Conservation (phyloP, 2,113 vertebrate species). For the Plectropomus leopardus region DNA sequence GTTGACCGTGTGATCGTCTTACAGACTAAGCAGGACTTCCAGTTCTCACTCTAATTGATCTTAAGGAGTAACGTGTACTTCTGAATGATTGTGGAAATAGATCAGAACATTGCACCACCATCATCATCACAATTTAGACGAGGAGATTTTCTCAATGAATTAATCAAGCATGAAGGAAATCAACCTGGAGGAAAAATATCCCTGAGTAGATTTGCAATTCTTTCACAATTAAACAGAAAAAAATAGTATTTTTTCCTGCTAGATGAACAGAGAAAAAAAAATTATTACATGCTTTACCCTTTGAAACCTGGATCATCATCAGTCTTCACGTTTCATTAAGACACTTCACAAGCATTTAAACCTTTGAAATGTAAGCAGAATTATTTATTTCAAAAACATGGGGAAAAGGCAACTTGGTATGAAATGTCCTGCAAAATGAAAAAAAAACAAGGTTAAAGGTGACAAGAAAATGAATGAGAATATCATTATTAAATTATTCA, state of each 20-base stretch:
- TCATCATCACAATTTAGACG: background rate
- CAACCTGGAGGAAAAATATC: background rate
- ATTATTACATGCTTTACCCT: too few relatives aligned
- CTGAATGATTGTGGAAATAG: conserved; percentile 16
- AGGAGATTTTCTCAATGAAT: background rate
- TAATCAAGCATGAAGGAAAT: background rate
- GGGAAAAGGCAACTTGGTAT: too few relatives aligned
- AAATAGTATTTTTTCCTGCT: background rate
- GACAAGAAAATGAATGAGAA: too few relatives aligned
- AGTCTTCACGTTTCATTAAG: too few relatives aligned
- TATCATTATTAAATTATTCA: too few relatives aligned
- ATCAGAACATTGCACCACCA: background rate
- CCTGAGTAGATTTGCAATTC: background rate
- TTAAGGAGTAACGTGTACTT: conserved; percentile 6
- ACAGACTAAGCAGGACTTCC: conserved; percentile 33
- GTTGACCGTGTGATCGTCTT: conserved; percentile 17
- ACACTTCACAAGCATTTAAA: too few relatives aligned
- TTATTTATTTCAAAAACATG: too few relatives aligned
- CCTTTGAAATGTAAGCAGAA: too few relatives aligned
- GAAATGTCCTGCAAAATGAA: too few relatives aligned
- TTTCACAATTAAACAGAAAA: too few relatives aligned
- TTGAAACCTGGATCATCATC: too few relatives aligned
- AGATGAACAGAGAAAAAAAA: fast-evolving
- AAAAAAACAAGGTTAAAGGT: too few relatives aligned
- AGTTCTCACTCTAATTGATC: conserved; percentile 26